Evolutionary conservation across 2,113 vertebrate genomes (phyloP), one percentile per base, ranked within the genome.

Genomic region (Isurus oxyrinchus): DNA sequence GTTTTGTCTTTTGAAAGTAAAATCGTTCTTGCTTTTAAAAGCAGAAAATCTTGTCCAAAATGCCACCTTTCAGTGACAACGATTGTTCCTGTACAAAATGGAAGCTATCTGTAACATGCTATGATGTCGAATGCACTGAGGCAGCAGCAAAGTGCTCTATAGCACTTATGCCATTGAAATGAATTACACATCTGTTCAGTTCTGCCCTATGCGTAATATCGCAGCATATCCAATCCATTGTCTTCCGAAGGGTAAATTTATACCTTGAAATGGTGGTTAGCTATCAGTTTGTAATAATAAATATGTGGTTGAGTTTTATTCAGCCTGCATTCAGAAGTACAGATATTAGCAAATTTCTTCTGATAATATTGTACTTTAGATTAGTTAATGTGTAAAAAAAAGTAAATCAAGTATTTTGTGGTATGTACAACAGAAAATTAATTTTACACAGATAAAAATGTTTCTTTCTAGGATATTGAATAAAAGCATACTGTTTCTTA

Each of bases 401-500:
- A 97, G 97, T 98, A 98, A 98, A 98, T 98, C 67, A 97, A 98
- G 97, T 99, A 99, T 99, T 99, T 99, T 99, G 98, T 99, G 98
- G 98, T 99, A 99, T 98, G 97, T 98, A 98, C 98, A 98, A 99
- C 98, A 99, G 98, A 98, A 98, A 97, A 98, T 98, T 98, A 99
- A 99, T 99, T 99, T 99, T 99, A 99, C 99, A 99, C 98, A 97
- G 97, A 98, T 97, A 98, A 98, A 97, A 97, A 97, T 98, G 66
- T 97, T 98, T 97, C 98, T 99, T 99, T 99, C 98, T 99, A 99
- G 98, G 98, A 97, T 98, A 99, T 98, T 98, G 98, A 98, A 98
- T 98, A 98, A 98, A 99, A 99, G 99, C 98, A 99, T 99, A 98
- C 98, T 98, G 98, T 99, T 98, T 98, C 98, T 99, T 99, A 99